Evolutionary conservation across 2,797 vertebrate genomes (phyloP).

Genomic region (Fringilla coelebs): DNA sequence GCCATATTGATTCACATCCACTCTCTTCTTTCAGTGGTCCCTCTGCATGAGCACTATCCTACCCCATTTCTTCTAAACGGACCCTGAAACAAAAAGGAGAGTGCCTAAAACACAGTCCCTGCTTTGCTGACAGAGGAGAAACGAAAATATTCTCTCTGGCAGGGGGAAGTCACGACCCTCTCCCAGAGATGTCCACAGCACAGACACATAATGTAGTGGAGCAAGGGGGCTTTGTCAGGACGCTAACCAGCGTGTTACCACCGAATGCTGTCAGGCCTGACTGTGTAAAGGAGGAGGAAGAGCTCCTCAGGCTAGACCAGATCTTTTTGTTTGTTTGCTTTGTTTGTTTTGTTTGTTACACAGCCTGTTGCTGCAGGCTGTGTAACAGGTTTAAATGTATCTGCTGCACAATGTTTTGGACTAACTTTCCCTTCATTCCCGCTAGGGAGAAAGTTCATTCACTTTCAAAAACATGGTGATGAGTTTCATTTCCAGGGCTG

Average conservation of each 20-base stretch:
- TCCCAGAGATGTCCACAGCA: no score
- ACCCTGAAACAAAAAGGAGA: not conserved
- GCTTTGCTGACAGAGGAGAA: not conserved
- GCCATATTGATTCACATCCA: not conserved
- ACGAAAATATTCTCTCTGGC: not conserved
- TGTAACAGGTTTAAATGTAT: not conserved
- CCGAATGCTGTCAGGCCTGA: not conserved
- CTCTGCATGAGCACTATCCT: not conserved
- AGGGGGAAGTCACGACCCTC: not conserved
- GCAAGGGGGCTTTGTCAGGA: not conserved
- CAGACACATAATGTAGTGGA: fast-evolving
- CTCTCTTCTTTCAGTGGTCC: fast-evolving
- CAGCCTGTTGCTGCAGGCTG: not conserved
- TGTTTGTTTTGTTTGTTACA: no score
- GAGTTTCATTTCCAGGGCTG: not conserved
- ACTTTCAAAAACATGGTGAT: not conserved
- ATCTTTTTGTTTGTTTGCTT: not conserved
- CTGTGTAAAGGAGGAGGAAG: not conserved
- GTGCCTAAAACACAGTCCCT: not conserved
- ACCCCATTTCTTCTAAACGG: not conserved
- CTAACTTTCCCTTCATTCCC: not conserved
- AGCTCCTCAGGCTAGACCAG: not conserved
- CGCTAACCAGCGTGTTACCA: fast-evolving
- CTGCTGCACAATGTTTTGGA: not conserved
- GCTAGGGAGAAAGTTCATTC: not conserved